Evolutionary conservation across 2,113 vertebrate genomes (phyloP).

Genomic region (Notothenia rossii): DNA sequence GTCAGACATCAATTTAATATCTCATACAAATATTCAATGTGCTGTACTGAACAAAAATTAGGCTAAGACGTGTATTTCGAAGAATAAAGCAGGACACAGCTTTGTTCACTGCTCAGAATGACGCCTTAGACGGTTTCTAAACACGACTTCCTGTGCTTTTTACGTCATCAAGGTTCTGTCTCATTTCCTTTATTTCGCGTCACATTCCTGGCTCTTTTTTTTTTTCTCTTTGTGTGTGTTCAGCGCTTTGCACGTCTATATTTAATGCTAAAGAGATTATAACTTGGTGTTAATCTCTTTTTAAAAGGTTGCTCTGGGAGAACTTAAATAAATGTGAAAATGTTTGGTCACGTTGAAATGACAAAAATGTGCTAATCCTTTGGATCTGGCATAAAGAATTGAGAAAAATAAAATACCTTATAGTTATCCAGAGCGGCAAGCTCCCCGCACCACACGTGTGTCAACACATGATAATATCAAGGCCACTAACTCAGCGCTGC

Average conservation of each 20-base stretch:
- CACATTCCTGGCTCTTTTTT: neutral
- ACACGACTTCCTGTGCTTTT: conserved; percentile 19
- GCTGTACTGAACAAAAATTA: neutral
- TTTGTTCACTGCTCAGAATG: neutral
- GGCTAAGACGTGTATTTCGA: neutral
- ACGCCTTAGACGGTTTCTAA: neutral
- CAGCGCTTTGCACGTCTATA: neutral
- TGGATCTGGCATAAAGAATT: conserved; percentile 1
- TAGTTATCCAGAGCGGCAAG: neutral
- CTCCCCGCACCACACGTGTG: neutral
- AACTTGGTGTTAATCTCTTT: neutral
- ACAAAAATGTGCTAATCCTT: neutral
- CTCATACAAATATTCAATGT: conserved; percentile 18
- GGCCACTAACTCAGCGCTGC: neutral
- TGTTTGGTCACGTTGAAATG: neutral
- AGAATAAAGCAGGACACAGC: neutral
- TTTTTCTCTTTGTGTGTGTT: neutral
- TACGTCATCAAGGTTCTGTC: neutral
- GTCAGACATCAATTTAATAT: conserved; percentile 17
- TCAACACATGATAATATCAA: neutral
- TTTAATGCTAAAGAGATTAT: neutral
- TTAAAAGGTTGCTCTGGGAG: too few species aligned
- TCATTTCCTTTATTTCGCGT: neutral
- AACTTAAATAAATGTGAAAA: too few species aligned
- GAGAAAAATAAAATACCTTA: neutral